Percentiles rank a stretch among this genome's conserved stretches.
Evolutionary conservation across 1,140 invertebrate genomes (phyloP).

Genomic region (Mesaphorura yosii): DNA sequence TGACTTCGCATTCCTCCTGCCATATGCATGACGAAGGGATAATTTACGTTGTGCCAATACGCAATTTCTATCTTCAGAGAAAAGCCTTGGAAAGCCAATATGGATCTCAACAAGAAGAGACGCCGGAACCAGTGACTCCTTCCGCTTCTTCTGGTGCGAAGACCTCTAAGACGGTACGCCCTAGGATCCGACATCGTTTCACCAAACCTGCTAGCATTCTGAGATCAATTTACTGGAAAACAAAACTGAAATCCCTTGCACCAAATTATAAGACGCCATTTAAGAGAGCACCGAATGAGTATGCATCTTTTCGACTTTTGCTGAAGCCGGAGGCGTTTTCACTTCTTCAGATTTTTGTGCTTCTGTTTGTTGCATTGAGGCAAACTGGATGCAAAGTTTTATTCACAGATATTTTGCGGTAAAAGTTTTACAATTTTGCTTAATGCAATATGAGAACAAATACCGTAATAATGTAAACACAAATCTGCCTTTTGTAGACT

Average conservation of each 20-base stretch:
- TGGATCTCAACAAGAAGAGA: too few species aligned
- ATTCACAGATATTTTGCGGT: conserved; percentile 22
- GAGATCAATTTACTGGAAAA: not conserved
- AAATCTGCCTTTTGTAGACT: conserved; percentile 10
- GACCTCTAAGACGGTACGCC: too few species aligned
- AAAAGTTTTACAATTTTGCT: not conserved
- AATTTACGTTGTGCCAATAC: too few species aligned
- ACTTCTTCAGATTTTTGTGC: conserved; percentile 14
- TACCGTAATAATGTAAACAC: not conserved
- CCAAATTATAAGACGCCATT: not conserved
- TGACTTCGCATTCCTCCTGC: too few species aligned
- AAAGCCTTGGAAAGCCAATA: too few species aligned
- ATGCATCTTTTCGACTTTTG: too few species aligned
- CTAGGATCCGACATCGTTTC: not conserved
- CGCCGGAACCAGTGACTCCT: too few species aligned
- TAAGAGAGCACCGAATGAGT: not conserved
- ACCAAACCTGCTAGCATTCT: not conserved
- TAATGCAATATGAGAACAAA: not conserved
- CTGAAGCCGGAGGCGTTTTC: too few species aligned
- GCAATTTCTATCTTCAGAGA: too few species aligned
- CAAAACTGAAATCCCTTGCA: not conserved
- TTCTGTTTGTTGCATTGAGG: conserved; percentile 20
- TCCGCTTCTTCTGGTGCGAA: too few species aligned
- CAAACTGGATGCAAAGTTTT: conserved; percentile 24
- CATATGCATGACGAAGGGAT: too few species aligned